phyloP scores from a whole-genome alignment of 2,797 vertebrate genomes.

The Darevskia nairensis region DNA sequence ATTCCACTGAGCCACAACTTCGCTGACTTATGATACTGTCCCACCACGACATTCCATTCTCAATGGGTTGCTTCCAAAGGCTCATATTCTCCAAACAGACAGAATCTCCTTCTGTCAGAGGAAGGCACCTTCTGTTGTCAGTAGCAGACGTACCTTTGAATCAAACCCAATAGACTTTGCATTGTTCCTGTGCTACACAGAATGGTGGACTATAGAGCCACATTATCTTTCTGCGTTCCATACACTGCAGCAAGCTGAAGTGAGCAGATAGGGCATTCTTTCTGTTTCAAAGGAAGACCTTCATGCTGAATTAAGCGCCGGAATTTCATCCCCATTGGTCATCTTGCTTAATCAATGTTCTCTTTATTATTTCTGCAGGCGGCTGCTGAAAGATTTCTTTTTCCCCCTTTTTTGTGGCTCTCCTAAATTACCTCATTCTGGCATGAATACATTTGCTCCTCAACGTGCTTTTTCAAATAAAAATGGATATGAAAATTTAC shows the following conservation, averaged over 20 bases:
- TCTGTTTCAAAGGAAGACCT: constrained; percentile 61
- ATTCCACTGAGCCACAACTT: background rate
- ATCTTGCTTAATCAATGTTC: constrained; percentile 55
- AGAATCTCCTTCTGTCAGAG: background rate
- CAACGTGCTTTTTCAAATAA: constrained; percentile 65
- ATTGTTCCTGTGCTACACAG: background rate
- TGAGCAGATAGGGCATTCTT: constrained; percentile 48
- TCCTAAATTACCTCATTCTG: constrained; percentile 69
- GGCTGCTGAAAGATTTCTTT: constrained; percentile 26
- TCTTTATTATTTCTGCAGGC: constrained; percentile 53
- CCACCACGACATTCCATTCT: background rate
- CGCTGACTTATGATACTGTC: background rate
- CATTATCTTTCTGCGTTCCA: constrained; percentile 26
- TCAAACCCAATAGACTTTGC: background rate
- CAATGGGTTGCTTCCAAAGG: background rate
- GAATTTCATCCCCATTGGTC: constrained; percentile 67
- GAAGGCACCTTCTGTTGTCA: background rate
- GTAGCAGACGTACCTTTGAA: background rate
- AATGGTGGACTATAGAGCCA: background rate
- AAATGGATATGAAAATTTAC: constrained; percentile 74
- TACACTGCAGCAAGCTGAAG: constrained; percentile 40
- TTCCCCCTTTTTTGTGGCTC: constrained; percentile 55
- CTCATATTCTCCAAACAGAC: background rate
- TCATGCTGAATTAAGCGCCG: constrained; percentile 73
- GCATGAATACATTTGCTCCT: constrained; percentile 68